A percentile compares a stretch with the other conserved stretches of the same genome.
Conservation (phyloP, 2,113 vertebrate species). For the Bos javanicus region DNA sequence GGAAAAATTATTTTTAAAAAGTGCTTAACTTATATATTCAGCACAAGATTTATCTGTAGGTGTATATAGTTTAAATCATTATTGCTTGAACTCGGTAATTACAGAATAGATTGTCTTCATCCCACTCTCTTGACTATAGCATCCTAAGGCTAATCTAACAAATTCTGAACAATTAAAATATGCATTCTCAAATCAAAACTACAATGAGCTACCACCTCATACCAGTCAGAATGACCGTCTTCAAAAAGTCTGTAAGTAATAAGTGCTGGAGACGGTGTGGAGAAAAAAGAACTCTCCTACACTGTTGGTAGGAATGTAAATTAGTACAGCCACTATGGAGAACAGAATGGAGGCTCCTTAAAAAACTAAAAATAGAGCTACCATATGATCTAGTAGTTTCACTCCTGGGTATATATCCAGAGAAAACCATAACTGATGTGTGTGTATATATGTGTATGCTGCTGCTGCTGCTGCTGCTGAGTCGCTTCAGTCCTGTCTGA, state of each 20-base stretch:
- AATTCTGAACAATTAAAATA: background rate
- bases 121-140: background rate
- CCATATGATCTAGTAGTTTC: background rate
- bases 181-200: background rate
- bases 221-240: background rate
- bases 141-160: background rate
- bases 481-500: too few relatives aligned
- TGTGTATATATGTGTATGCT: background rate
- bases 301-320: background rate
- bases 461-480: too few relatives aligned
- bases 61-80: constrained; percentile 6
- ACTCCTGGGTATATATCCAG: background rate
- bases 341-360: background rate
- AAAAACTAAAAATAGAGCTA: background rate
- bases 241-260: background rate
- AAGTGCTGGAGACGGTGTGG: background rate
- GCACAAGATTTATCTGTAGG: background rate
- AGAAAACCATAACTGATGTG: background rate
- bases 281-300: background rate
- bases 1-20: background rate
- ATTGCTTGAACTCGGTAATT: background rate
- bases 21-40: background rate
- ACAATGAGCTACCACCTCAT: background rate
- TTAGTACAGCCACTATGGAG: background rate
- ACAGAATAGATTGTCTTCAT: background rate